Conservation (phyloP, 2,888 invertebrate genomes). For the Drosophila antonietae region DNA sequence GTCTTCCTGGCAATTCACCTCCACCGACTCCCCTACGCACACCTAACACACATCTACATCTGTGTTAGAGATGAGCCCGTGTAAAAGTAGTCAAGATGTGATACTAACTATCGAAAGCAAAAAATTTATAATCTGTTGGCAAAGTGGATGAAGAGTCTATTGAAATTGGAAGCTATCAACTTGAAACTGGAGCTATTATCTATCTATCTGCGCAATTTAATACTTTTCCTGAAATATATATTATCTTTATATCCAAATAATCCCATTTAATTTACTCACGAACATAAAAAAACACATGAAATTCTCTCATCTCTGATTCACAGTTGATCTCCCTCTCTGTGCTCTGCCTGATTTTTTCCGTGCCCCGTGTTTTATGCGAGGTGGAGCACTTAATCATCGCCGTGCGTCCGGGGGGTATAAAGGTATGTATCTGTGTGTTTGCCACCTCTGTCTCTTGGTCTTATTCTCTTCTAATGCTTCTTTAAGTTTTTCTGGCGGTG, state of each 20-base stretch:
- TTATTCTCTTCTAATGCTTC: background rate
- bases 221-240: background rate
- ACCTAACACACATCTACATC: slow-evolving; percentile 15
- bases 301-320: slow-evolving; percentile 1
- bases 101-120: background rate
- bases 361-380: slow-evolving; percentile 32
- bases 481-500: background rate
- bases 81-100: too few species aligned
- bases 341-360: slow-evolving; percentile 18
- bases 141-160: background rate
- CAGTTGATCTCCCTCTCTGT: background rate
- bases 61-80: slow-evolving; percentile 1
- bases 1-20: slow-evolving; percentile 3
- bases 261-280: background rate
- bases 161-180: background rate
- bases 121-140: background rate
- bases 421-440: slow-evolving; percentile 55
- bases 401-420: slow-evolving; percentile 39
- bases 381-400: slow-evolving; percentile 74
- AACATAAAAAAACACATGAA: background rate
- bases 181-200: background rate
- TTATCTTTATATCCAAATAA: background rate
- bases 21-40: slow-evolving; percentile 3
- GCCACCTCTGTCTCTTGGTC: slow-evolving; percentile 38
- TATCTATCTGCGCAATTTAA: background rate